Evolutionary conservation across 2,888 invertebrate species (phyloP), one percentile per base, ranked within the genome.

Genomic region (Oligia latruncula): DNA sequence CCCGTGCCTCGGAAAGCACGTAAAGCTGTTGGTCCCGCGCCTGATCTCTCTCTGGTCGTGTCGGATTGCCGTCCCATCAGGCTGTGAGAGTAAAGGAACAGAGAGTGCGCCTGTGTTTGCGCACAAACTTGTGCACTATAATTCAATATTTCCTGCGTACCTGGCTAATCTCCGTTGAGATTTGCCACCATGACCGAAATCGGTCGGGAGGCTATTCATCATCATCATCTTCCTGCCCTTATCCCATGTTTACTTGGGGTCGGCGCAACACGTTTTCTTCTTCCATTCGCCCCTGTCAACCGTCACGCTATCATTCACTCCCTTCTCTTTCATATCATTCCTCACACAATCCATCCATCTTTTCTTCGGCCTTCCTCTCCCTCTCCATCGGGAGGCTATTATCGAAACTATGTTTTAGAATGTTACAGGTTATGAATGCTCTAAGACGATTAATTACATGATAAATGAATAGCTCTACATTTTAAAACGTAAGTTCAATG

Each of bases 331-430:
- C n/a, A n/a, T n/a, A n/a, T n/a, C n/a, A n/a, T n/a, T n/a, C n/a
- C n/a, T n/a, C n/a, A n/a, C n/a, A n/a, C n/a, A n/a, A n/a, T n/a
- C n/a, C n/a, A n/a, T n/a, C n/a, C n/a, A n/a, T n/a, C n/a, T n/a
- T n/a, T n/a, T n/a, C n/a, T n/a, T n/a, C n/a, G n/a, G n/a, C n/a
- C n/a, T n/a, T n/a, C n/a, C n/a, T n/a, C n/a, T n/a, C n/a, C n/a
- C n/a, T n/a, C n/a, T n/a, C n/a, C n/a, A n/a, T n/a, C n/a, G n/a
- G n/a, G n/a, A n/a, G n/a, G n/a, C n/a, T 55, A 29, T 74, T 15
- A 35, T 72, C 49, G 13, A 71, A 71, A 66, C n/a, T 52, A 11
- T 35, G 8, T 65, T 60, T 35, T 60, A 71, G 40, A 65, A 75
- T 62, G 43, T 46, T 9, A 20, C 17, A 49, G 15, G 15, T 49